A percentile compares a stretch with the other conserved stretches of the same genome.
Evolutionary conservation across 2,888 invertebrate genomes (phyloP).

Genomic region (Noctua comes): DNA sequence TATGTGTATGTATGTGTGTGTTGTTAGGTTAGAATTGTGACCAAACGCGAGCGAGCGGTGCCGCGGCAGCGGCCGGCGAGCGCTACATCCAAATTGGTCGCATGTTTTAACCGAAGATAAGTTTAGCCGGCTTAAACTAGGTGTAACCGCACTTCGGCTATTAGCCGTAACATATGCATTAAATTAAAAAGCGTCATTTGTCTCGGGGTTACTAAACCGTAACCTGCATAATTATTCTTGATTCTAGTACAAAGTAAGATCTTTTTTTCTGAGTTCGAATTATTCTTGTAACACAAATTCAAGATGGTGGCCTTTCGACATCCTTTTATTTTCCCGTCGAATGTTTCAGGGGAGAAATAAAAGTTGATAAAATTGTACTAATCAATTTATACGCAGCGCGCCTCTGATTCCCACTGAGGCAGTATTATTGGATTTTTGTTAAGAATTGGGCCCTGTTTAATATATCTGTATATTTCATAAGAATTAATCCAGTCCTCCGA

Average conservation of each 20-base stretch:
- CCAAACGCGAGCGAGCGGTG: too few relatives aligned
- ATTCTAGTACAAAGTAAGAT: neutral
- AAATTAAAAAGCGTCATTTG: neutral
- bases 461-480: conserved; percentile 9
- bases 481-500: neutral
- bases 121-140: too few relatives aligned
- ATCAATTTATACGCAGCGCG: conserved; percentile 33
- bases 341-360: conserved; percentile 16
- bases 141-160: too few relatives aligned
- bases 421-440: neutral
- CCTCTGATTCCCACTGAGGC: conserved; percentile 16
- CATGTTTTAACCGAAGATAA: too few relatives aligned
- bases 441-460: neutral
- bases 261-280: neutral
- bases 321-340: conserved; percentile 3
- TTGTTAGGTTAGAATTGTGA: too few relatives aligned
- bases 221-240: neutral
- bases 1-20: too few relatives aligned
- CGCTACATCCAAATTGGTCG: too few relatives aligned
- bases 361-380: conserved; percentile 39
- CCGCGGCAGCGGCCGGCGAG: too few relatives aligned
- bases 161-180: neutral
- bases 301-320: conserved; percentile 1
- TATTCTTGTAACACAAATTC: conserved; percentile 3
- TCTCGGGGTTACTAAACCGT: neutral